Base-by-base conservation (phyloP, 2,888 invertebrate genomes). In the Oscheius sp. region DNA sequence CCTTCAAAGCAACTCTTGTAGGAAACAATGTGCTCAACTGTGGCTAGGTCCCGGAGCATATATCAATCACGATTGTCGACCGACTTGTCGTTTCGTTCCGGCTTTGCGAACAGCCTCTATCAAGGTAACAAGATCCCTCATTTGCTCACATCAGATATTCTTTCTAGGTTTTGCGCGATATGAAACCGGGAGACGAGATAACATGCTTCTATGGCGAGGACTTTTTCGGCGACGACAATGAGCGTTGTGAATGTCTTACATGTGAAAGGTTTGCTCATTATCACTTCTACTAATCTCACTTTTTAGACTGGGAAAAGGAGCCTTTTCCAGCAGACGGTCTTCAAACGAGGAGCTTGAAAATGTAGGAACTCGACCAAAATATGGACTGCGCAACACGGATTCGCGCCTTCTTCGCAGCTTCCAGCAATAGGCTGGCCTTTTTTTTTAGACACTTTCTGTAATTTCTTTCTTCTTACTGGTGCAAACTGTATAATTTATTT, bases 11-110 rank as follows among this genome's bases (percentile, higher is more conserved):
- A 2, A 21, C 13, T 57, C 9, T 73, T 76, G 32, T 53, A 82
- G 86, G 66, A 99, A 99, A 91, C 97, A 97, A 90, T 97, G 97
- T 91, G 97, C 98, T 37, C 99, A 99, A 90, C 92, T 99, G 5
- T 99, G 99, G 99, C 92, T 99, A 4, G 99, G 99, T 2, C 98
- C 99, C 66, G 99, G 97, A 2, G 97, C 99, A 21, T 99, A 96
- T 89, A 98, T 99, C 81, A 99, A 99, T 90, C 99, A 99, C 90
- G 99, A 99, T 90, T 99, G 99, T 89, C 92, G 96, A 82, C 94
- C 98, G 11, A 99, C 96, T 90, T 98, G 98, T 91, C 96, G 93
- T 92, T 98, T 99, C 92, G 96, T 98, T 77, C 95, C 98, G 1
- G 97, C 96, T 33, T 92, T 96, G 76, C 96, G 96, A 86, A 97